Percentiles rank a stretch among this genome's conserved stretches.
phyloP scores from a whole-genome alignment of 2,888 invertebrate species.

The Drosophila mettleri region DNA sequence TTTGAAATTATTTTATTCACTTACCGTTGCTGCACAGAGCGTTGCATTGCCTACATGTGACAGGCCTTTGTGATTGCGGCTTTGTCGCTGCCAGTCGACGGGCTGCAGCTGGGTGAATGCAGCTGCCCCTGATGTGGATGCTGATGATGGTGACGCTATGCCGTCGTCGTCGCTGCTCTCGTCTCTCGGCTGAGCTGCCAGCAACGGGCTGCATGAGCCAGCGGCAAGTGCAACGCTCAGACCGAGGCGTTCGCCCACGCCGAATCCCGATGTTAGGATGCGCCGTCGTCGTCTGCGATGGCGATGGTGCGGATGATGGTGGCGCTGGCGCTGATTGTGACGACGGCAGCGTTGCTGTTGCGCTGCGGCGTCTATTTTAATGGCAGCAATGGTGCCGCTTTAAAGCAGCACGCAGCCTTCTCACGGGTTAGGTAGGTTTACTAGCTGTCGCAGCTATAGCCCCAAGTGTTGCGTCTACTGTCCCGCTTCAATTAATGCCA shows the following conservation, averaged over 20 bases:
- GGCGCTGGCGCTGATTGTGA: constrained; percentile 79
- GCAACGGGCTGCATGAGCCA: constrained; percentile 54
- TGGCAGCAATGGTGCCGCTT: constrained; percentile 82
- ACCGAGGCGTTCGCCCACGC: constrained; percentile 16
- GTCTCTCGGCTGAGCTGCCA: constrained; percentile 42
- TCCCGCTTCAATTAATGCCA: constrained; percentile 39
- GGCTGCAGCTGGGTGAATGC: constrained; percentile 42
- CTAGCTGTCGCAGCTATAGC: constrained; percentile 30
- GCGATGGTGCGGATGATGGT: constrained; percentile 73
- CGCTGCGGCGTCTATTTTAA: constrained; percentile 81
- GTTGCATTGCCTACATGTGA: constrained; percentile 85
- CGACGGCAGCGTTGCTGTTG: constrained; percentile 81
- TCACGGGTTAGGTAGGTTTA: constrained; percentile 40
- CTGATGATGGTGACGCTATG: constrained; percentile 46
- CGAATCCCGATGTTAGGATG: constrained; percentile 19
- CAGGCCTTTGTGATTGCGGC: constrained; percentile 80
- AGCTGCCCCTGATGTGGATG: constrained; percentile 41
- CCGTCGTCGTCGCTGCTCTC: constrained; percentile 37
- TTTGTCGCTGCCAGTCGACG: constrained; percentile 56
- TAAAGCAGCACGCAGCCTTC: constrained; percentile 75
- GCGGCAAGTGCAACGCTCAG: constrained; percentile 43
- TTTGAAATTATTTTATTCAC: constrained; percentile 49
- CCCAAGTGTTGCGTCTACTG: constrained; percentile 30
- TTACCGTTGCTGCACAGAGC: constrained; percentile 85
- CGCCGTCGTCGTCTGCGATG: constrained; percentile 75